Percentiles rank a stretch among this genome's conserved stretches.
These are phyloP conservation scores for Dasypogon diadema DNA, from an alignment of 2,888 invertebrate genomes.

Conservation along the genomic window DNA sequence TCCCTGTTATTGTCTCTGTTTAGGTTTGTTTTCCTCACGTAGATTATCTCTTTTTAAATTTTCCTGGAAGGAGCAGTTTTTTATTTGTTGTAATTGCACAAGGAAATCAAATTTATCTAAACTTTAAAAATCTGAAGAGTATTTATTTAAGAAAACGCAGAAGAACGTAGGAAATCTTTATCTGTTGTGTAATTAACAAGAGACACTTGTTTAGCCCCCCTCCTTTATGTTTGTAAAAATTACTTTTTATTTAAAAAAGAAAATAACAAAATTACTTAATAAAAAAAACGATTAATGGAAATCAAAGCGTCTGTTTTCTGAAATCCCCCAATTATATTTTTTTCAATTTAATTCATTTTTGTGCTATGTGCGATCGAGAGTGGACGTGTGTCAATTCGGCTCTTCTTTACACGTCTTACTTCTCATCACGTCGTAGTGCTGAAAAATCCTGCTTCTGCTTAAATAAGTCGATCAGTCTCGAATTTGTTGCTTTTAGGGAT, in stretches of 20 bases:
- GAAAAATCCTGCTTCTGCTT: too few species aligned
- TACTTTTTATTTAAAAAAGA: conserved; percentile 34
- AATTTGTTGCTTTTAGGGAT: too few species aligned
- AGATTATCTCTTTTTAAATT: neutral
- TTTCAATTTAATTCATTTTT: too few species aligned
- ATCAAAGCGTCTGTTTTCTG: neutral
- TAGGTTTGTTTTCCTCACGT: neutral
- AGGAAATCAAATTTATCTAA: conserved; percentile 27
- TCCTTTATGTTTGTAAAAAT: conserved; percentile 36
- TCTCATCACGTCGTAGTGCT: too few species aligned
- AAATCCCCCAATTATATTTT: too few species aligned
- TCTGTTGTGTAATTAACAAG: conserved; percentile 12
- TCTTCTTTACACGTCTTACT: too few species aligned
- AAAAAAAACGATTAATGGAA: conserved; percentile 42
- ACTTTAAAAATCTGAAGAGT: conserved; percentile 26
- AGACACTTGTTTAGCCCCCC: conserved; percentile 7
- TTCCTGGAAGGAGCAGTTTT: conserved; percentile 22
- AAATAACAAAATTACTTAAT: conserved; percentile 44
- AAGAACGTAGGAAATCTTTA: neutral
- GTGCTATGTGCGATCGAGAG: too few species aligned
- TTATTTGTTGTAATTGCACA: conserved; percentile 17
- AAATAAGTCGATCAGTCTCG: too few species aligned
- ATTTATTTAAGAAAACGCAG: conserved; percentile 19
- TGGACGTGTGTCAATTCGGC: too few species aligned
- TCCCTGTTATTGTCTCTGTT: neutral